phyloP scores from a whole-genome alignment of 2,797 vertebrate genomes.

The Propithecus deckenii region DNA sequence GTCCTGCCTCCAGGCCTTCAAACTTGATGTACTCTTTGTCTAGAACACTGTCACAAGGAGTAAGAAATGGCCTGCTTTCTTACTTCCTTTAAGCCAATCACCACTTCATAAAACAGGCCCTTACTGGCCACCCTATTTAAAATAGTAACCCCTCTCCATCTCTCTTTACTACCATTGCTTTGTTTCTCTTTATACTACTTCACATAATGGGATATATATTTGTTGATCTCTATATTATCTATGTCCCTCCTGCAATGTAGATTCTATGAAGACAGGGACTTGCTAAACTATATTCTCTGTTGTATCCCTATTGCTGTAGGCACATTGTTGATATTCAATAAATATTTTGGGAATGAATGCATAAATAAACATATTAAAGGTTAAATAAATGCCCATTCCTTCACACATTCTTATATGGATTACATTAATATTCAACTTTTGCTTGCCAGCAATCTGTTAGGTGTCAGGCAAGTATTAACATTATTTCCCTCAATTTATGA shows the following conservation, averaged over 20 bases:
- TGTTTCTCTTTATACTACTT: neutral
- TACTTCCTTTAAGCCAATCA: neutral
- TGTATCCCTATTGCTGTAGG: neutral
- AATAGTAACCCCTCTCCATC: neutral
- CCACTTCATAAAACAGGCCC: neutral
- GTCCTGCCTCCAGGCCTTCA: neutral
- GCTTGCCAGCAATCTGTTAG: neutral
- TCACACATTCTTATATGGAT: neutral
- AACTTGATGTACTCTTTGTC: neutral
- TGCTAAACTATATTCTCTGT: conserved; percentile 20
- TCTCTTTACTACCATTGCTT: neutral
- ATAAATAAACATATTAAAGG: neutral
- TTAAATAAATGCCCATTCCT: neutral
- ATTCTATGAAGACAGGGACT: neutral
- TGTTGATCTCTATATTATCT: neutral
- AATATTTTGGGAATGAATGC: neutral
- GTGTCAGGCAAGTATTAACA: neutral
- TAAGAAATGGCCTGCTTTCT: neutral
- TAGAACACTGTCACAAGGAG: neutral
- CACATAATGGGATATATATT: neutral
- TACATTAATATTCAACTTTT: conserved; percentile 9
- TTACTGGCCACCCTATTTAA: neutral
- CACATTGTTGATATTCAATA: neutral
- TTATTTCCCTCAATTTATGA: neutral
- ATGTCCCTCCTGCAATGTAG: neutral